phyloP scores from a whole-genome alignment of 2,797 vertebrate genomes.

The Acanthornis magna region DNA sequence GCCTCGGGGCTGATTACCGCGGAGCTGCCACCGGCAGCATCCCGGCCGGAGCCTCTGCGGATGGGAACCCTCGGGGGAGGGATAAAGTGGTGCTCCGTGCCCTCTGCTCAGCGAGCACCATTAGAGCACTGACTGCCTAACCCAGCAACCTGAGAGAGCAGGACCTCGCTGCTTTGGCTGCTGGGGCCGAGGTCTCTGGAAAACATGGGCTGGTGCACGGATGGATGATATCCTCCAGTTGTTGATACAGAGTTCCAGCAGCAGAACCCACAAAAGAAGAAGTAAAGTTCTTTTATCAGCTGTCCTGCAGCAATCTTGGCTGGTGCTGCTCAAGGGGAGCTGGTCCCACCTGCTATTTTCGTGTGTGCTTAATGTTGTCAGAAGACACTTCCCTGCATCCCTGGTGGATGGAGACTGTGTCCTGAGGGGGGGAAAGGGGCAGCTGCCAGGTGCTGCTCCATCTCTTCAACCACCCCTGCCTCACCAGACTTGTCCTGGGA shows the following conservation, averaged over 20 bases:
- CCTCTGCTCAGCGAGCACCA: constrained; percentile 20
- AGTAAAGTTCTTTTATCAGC: not conserved
- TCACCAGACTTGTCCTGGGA: not conserved
- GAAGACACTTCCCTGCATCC: not conserved
- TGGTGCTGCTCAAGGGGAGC: not conserved
- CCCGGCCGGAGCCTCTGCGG: not conserved
- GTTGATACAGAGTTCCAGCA: not conserved
- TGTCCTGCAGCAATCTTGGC: not conserved
- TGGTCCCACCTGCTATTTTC: not conserved
- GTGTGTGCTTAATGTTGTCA: not conserved
- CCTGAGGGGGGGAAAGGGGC: not conserved
- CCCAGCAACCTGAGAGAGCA: not conserved
- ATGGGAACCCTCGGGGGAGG: constrained; percentile 34
- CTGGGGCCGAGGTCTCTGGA: not conserved
- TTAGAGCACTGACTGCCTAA: constrained; percentile 24
- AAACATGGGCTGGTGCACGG: not conserved
- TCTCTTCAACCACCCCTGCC: not conserved
- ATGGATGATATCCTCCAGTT: not conserved
- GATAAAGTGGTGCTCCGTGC: constrained; percentile 15
- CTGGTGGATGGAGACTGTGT: not conserved
- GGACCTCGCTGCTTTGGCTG: not conserved
- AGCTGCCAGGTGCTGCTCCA: not conserved
- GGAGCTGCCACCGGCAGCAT: constrained; percentile 11
- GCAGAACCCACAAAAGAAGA: not conserved
- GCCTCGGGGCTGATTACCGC: constrained; percentile 42